A percentile compares a stretch with the other conserved stretches of the same genome.
Evolutionary conservation across 2,888 invertebrate genomes (phyloP).

Genomic region (Leucoptera coffeella): DNA sequence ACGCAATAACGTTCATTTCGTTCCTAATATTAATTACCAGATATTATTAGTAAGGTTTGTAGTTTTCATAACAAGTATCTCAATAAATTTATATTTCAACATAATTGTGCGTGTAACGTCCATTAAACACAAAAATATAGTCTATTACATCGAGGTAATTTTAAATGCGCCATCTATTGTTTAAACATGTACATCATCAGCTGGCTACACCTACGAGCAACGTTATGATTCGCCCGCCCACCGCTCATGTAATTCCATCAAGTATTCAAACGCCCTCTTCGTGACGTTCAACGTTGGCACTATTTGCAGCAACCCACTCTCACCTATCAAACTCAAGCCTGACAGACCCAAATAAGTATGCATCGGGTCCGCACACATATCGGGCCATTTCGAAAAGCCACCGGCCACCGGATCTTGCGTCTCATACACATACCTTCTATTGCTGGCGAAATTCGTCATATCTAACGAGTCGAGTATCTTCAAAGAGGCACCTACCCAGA

Average conservation of each 20-base stretch:
- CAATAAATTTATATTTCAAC: no score
- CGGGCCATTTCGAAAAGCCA: slow-evolving; percentile 89
- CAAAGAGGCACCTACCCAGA: slow-evolving; percentile 95
- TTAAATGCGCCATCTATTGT: no score
- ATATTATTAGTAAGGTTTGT: no score
- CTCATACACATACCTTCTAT: slow-evolving; percentile 71
- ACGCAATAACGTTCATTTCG: no score
- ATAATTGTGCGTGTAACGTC: no score
- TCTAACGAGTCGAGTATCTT: slow-evolving; percentile 72
- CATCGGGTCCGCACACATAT: slow-evolving; percentile 80
- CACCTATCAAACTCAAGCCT: slow-evolving; percentile 77
- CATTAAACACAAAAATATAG: no score
- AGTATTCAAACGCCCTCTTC: slow-evolving; percentile 61
- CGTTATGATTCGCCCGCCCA: slow-evolving; percentile 23
- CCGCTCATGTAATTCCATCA: slow-evolving; percentile 59
- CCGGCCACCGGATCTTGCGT: slow-evolving; percentile 82
- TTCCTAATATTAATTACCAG: no score
- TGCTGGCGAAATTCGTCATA: slow-evolving; percentile 61
- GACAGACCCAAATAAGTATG: slow-evolving; percentile 91
- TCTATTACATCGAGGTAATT: no score
- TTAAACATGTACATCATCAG: no score
- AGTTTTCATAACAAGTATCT: no score
- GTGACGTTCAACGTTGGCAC: slow-evolving; percentile 86
- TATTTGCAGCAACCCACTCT: slow-evolving; percentile 65
- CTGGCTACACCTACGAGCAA: slow-evolving; percentile 1